phyloP scores from a whole-genome alignment of 2,113 vertebrate genomes.

The Uria aalge region DNA sequence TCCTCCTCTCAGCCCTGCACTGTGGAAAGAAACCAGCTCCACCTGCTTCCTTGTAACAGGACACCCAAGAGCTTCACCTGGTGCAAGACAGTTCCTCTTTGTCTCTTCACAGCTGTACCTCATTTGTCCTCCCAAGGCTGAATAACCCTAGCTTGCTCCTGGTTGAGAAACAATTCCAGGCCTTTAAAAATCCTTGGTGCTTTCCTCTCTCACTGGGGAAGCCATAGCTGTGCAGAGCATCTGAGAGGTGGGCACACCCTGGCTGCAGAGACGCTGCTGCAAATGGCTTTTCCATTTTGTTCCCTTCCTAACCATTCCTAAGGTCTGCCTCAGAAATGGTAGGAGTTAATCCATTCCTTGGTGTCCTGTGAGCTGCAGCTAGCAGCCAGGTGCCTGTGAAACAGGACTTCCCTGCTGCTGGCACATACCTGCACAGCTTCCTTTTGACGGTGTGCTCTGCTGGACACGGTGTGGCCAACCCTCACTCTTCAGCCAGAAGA shows the following conservation, averaged over 20 bases:
- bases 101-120: background rate
- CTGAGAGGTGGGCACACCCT: background rate
- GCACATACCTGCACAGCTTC: background rate
- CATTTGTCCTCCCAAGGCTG: background rate
- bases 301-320: background rate
- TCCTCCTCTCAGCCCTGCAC: background rate
- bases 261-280: background rate
- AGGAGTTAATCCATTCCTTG: background rate
- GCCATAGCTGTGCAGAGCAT: background rate
- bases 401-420: background rate
- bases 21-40: background rate
- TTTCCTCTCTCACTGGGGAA: background rate
- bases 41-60: background rate
- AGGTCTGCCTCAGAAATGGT: background rate
- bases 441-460: background rate
- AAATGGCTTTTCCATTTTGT: background rate
- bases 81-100: background rate
- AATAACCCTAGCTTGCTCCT: background rate
- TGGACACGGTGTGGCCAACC: background rate
- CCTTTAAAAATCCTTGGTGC: background rate
- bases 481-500: background rate
- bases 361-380: background rate
- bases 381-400: background rate
- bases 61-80: background rate
- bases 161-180: background rate